Evolutionary conservation across 2,797 vertebrate species (phyloP).

Genomic region (Phyllotis vaccarum): DNA sequence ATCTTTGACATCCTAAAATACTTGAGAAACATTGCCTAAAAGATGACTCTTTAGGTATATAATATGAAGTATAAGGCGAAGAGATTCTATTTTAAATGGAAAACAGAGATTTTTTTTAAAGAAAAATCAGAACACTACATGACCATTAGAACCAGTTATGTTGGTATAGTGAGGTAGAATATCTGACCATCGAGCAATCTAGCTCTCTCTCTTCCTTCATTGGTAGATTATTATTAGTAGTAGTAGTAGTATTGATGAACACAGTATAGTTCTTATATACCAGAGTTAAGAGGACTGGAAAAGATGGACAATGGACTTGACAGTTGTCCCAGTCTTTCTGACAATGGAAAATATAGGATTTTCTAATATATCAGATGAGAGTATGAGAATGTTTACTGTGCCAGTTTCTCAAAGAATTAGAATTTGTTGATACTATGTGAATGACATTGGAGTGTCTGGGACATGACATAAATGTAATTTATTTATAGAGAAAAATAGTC

Average conservation of each 20-base stretch:
- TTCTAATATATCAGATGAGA: constrained; percentile 42
- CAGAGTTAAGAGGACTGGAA: constrained; percentile 56
- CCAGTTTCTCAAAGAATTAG: constrained; percentile 59
- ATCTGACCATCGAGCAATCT: not conserved
- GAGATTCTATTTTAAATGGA: constrained; percentile 13
- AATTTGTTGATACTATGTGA: constrained; percentile 31
- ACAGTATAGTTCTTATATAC: constrained; percentile 43
- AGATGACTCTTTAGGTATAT: not conserved
- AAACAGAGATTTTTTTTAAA: not conserved
- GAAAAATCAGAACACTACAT: constrained; percentile 5
- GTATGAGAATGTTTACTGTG: constrained; percentile 62
- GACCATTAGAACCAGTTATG: not conserved
- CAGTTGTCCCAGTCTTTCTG: constrained; percentile 66
- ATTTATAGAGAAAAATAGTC: constrained; percentile 50
- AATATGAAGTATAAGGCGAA: not conserved
- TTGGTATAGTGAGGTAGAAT: not conserved
- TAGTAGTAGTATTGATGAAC: too few species aligned
- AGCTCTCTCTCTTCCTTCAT: not conserved
- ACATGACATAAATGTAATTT: not conserved
- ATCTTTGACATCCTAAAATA: not conserved
- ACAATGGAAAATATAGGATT: constrained; percentile 61
- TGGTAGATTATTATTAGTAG: constrained; percentile 15
- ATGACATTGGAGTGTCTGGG: not conserved
- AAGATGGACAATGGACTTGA: constrained; percentile 41
- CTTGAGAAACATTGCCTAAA: constrained; percentile 17